Base-by-base conservation (phyloP, 2,113 vertebrate species). In the Stigmatopora argus region DNA sequence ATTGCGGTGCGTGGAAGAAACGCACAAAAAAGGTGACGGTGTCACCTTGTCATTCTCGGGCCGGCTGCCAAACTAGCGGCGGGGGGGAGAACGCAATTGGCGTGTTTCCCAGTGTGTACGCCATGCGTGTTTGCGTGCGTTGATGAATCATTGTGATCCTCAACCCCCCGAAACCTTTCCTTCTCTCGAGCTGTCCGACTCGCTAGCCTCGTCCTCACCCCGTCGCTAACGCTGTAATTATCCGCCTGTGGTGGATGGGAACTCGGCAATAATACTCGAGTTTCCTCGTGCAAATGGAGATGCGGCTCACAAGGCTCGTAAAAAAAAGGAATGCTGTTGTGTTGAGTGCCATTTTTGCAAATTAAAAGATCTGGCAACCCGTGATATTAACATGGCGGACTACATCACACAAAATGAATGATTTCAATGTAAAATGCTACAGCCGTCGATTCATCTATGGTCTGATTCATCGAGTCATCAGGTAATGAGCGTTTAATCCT, bases 21-120 rank as follows among this genome's bases (percentile, higher is more conserved):
- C 26, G 2, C 26, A 17, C 12, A 45, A 21, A 8, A 17, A 78
- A 81, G 78, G 81, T 81, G 78, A 72, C 74, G 23, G 88, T 88
- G 88, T 89, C 88, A 89, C 88, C 88, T 89, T 89, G 88, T 88
- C 85, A 88, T 83, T 87, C 78, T 78, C 31, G 74, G 86, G 88
- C 88, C 70, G 0, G n/a, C 66, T 53, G 88, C 88, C 88, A 88
- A 85, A 80, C 74, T 77, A 78, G 75, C 70, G 80, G 73, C 53
- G 64, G 85, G 83, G 78, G 77, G 79, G 78, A 77, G 69, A 69
- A 73, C 67, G 67, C 14, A 34, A 18, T 49, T 59, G 80, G 84
- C 74, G 46, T 67, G 80, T 66, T 85, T 83, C 75, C 72, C 72
- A 80, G 35, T 11, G 65, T 75, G 79, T 71, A 72, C 62, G 70